phyloP scores from a whole-genome alignment of 2,113 vertebrate species.

The Carettochelys insculpta region DNA sequence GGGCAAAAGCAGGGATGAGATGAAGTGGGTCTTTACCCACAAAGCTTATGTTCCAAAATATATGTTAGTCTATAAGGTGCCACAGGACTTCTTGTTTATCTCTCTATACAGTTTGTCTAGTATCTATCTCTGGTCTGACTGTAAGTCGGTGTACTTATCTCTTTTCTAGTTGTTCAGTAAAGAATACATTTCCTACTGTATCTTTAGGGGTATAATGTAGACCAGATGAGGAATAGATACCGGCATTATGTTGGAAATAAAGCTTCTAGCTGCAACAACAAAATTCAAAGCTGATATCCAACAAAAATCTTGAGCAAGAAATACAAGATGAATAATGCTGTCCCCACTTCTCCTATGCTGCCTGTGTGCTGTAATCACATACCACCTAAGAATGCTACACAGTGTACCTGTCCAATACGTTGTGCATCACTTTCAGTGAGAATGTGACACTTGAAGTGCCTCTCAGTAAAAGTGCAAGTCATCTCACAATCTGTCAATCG shows the following conservation, averaged over 20 bases:
- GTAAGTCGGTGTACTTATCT: not conserved
- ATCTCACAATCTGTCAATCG: not conserved
- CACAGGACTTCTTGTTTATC: too few species aligned
- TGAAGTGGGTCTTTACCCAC: too few species aligned
- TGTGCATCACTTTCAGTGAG: not conserved
- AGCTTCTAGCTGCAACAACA: not conserved
- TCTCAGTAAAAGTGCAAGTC: not conserved
- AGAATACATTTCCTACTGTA: not conserved
- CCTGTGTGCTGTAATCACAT: conserved; percentile 3
- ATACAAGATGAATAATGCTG: not conserved
- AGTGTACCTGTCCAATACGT: not conserved
- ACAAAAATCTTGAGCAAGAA: not conserved
- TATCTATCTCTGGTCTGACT: not conserved
- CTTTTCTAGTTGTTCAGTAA: not conserved
- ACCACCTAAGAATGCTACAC: not conserved
- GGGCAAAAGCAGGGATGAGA: too few species aligned
- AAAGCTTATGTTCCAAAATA: too few species aligned
- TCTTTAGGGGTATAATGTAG: not conserved
- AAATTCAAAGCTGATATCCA: not conserved
- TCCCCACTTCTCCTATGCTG: not conserved
- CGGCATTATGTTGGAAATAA: not conserved
- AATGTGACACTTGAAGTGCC: not conserved
- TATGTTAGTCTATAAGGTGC: too few species aligned
- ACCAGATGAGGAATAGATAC: not conserved
- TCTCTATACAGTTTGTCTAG: too few species aligned